Conservation (phyloP, 1,140 invertebrate species). For the Zaprionus inermis region DNA sequence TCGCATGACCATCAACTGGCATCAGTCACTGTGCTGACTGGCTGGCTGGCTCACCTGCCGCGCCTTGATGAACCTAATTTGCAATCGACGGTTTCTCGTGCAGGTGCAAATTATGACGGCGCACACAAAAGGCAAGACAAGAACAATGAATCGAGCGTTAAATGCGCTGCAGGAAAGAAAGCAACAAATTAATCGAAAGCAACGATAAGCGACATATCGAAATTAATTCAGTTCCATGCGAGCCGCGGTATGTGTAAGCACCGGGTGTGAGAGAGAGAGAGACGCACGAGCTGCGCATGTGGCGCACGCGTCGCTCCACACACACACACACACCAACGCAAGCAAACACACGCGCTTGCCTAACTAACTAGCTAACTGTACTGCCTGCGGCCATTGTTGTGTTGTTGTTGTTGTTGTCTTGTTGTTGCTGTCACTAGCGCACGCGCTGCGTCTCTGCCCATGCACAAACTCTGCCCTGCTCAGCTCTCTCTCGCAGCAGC, state of each 20-base stretch:
- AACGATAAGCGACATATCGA: background rate
- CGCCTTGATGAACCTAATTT: conserved; percentile 64
- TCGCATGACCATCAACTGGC: conserved; percentile 24
- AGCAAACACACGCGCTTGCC: conserved; percentile 21
- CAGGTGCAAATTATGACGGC: conserved; percentile 71
- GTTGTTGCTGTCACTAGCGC: conserved; percentile 51
- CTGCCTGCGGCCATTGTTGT: conserved; percentile 15
- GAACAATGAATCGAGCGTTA: conserved; percentile 28
- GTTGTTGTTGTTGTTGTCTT: conserved; percentile 15
- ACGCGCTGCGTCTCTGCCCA: conserved; percentile 41
- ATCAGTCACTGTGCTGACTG: conserved; percentile 17
- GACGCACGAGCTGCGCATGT: conserved; percentile 53
- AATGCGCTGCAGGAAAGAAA: conserved; percentile 32
- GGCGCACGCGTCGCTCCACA: conserved; percentile 58
- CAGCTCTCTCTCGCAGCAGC: conserved; percentile 33
- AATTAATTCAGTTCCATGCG: background rate
- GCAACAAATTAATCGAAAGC: conserved; percentile 8
- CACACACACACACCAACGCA: conserved; percentile 19
- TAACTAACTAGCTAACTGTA: conserved; percentile 55
- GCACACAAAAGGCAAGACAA: conserved; percentile 19
- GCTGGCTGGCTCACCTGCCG: conserved; percentile 9
- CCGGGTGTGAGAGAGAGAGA: background rate
- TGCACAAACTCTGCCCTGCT: background rate
- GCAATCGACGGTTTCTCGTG: conserved; percentile 58
- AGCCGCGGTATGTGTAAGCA: conserved; percentile 54